Percentiles rank a stretch among this genome's conserved stretches.
These are phyloP conservation scores for Phyllopteryx taeniolatus DNA, from an alignment of 2,113 vertebrate species.

Conservation along the genomic window DNA sequence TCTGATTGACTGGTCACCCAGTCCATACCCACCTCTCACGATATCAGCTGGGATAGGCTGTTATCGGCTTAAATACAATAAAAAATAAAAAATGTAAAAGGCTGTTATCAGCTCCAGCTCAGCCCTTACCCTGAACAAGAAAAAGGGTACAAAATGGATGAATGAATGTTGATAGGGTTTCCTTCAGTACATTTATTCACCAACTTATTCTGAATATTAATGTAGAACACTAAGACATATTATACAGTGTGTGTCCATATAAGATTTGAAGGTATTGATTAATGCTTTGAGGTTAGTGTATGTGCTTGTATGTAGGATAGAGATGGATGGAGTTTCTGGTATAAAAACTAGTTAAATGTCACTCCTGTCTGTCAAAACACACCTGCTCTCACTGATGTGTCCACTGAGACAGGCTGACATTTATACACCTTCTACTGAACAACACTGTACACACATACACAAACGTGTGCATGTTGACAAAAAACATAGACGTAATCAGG, in stretches of 20 bases:
- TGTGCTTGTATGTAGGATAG: slow-evolving; percentile 37
- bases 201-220: background rate
- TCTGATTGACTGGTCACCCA: too few relatives aligned
- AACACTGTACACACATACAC: slow-evolving; percentile 2
- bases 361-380: slow-evolving; percentile 72
- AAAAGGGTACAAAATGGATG: background rate
- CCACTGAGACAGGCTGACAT: slow-evolving; percentile 69
- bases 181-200: background rate
- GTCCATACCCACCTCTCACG: too few relatives aligned
- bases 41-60: too few relatives aligned
- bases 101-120: background rate
- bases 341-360: slow-evolving; percentile 75
- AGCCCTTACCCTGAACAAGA: background rate
- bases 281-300: background rate
- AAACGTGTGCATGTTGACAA: background rate
- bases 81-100: too few relatives aligned
- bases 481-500: background rate
- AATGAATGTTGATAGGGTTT: background rate
- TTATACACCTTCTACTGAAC: slow-evolving; percentile 50
- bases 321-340: slow-evolving; percentile 64
- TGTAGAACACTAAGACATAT: background rate
- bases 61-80: too few relatives aligned
- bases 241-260: background rate
- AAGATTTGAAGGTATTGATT: background rate
- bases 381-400: slow-evolving; percentile 55